A percentile compares a stretch with the other conserved stretches of the same genome.
Conservation (phyloP, 2,113 vertebrate genomes). For the Cyphomyrus discorhynchus region DNA sequence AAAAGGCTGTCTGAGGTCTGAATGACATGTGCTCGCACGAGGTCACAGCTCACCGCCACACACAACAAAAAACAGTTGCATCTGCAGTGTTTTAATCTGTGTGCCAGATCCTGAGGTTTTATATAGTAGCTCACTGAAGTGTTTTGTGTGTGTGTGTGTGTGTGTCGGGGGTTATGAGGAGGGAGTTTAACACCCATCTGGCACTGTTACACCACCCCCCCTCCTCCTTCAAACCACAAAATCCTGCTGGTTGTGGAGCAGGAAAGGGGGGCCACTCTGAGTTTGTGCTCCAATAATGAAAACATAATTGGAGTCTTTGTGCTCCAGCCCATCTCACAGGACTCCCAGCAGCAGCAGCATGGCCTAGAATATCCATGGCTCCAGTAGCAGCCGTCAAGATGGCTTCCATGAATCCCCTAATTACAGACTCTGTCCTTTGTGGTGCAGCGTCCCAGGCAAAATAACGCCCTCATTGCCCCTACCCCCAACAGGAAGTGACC, state of each 20-base stretch:
- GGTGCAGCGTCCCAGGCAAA: neutral
- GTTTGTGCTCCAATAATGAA: slow-evolving; percentile 42
- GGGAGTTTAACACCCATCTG: slow-evolving; percentile 47
- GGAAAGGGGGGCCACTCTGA: slow-evolving; percentile 26
- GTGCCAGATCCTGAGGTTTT: slow-evolving; percentile 20
- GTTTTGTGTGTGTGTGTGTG: neutral
- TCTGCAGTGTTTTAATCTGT: slow-evolving; percentile 39
- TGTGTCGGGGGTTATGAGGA: neutral
- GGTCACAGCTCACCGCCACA: neutral
- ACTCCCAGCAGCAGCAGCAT: neutral
- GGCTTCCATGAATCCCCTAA: neutral
- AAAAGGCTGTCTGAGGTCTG: neutral
- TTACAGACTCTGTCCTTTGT: slow-evolving; percentile 31
- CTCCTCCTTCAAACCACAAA: slow-evolving; percentile 2
- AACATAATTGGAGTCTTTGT: slow-evolving; percentile 33
- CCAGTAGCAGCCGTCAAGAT: neutral
- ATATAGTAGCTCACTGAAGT: neutral
- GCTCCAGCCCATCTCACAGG: slow-evolving; percentile 19
- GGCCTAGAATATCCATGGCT: neutral
- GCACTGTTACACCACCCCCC: slow-evolving; percentile 26
- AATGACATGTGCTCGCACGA: neutral
- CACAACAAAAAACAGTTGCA: slow-evolving; percentile 23
- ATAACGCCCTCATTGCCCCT: neutral
- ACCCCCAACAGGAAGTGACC: neutral
- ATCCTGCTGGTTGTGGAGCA: neutral